A percentile compares a stretch with the other conserved stretches of the same genome.
phyloP scores from a whole-genome alignment of 1,140 invertebrate genomes.

The Coelopa frigida region DNA sequence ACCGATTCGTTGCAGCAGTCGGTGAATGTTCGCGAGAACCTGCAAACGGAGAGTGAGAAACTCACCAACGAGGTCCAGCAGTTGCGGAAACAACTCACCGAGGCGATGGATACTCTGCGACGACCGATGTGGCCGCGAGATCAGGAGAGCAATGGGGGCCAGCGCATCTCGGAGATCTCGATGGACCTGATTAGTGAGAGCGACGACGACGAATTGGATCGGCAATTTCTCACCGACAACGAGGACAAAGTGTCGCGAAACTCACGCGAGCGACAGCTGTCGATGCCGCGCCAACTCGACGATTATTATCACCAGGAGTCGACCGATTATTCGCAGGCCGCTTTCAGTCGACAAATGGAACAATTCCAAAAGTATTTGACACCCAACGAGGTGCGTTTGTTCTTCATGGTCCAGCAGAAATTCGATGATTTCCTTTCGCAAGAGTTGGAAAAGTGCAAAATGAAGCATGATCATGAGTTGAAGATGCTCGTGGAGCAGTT shows the following conservation, averaged over 20 bases:
- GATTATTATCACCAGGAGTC: slow-evolving; percentile 19
- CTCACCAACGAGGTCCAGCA: slow-evolving; percentile 55
- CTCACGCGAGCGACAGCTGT: slow-evolving; percentile 39
- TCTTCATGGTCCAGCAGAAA: slow-evolving; percentile 45
- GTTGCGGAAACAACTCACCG: slow-evolving; percentile 51
- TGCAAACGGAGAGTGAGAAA: slow-evolving; percentile 53
- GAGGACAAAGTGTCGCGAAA: slow-evolving; percentile 26
- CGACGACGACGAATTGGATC: slow-evolving; percentile 38
- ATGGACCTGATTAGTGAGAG: slow-evolving; percentile 42
- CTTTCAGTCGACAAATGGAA: slow-evolving; percentile 42
- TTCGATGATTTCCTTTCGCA: slow-evolving; percentile 48
- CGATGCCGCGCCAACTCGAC: slow-evolving; percentile 16
- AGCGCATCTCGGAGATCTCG: slow-evolving; percentile 38
- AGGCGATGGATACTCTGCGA: slow-evolving; percentile 45
- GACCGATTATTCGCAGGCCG: slow-evolving; percentile 33
- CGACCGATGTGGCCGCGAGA: slow-evolving; percentile 37
- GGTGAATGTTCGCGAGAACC: slow-evolving; percentile 50
- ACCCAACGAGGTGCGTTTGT: slow-evolving; percentile 46
- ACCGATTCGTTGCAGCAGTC: slow-evolving; percentile 54
- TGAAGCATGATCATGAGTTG: slow-evolving; percentile 46
- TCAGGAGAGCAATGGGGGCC: slow-evolving; percentile 38
- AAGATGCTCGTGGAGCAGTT: slow-evolving; percentile 45
- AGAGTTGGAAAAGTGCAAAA: slow-evolving; percentile 45
- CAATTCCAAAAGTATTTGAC: slow-evolving; percentile 40
- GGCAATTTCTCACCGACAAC: slow-evolving; percentile 30